Base-by-base conservation (phyloP, 1,140 invertebrate genomes). In the Hydropsyche tenuis region DNA sequence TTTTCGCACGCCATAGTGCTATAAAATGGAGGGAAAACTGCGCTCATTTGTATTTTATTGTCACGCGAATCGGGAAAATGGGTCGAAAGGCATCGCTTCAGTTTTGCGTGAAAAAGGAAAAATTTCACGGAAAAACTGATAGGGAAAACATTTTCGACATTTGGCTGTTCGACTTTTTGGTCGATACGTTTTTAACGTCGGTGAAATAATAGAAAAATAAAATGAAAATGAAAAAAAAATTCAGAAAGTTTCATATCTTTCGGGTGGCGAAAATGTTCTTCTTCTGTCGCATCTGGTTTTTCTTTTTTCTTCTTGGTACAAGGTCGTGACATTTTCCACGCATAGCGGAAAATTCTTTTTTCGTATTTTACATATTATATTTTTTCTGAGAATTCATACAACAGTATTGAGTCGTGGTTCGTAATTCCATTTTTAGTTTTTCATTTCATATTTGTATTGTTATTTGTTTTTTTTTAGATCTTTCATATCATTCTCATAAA, bases 41-140 rank as follows among this genome's bases (percentile, higher is more conserved):
- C 56, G 45, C 65, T 68, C 63, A 45, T 43, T 45, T 42, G 63
- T 45, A 45, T 65, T 65, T 65, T 65, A 65, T 65, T 65, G 63
- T 65, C 65, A 68, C 65, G 65, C 65, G 23, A 68, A 68, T 48
- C 45, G 20, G n/a, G 23, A 68, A 68, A 68, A 68, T 68, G 45
- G 45, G 45, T 68, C 63, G 42, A 65, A 65, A 14, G 22, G 7
- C 7, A 23, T 12, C 11, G 56, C 56, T 60, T 25, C 23, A 12
- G n/a, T 14, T 25, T 22, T 27, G 56, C 30, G 9, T 37, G 30
- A 37, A 37, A 37, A 37, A 9, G 9, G 9, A 37, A n/a, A n/a
- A n/a, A n/a, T n/a, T n/a, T n/a, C n/a, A 37, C 30, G 30, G 30
- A 9, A 3, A 37, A 37, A 37, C 9, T 37, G 30, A 37, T 37